These are phyloP conservation scores for Cettia cetti DNA, from an alignment of 2,113 vertebrate genomes.

Conservation along the genomic window DNA sequence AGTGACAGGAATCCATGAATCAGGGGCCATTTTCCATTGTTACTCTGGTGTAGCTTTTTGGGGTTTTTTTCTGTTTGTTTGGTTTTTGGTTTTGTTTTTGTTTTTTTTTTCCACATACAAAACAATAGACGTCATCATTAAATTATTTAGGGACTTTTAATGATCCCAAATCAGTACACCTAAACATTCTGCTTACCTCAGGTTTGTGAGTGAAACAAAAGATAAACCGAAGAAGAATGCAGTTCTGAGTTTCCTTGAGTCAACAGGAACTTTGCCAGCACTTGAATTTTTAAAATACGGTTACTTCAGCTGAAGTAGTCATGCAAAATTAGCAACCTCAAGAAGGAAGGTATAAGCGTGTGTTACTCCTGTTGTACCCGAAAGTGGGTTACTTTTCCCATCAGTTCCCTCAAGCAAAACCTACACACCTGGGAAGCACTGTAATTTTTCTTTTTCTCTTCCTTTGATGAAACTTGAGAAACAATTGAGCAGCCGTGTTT, in stretches of 20 bases:
- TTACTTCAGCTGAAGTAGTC: neutral
- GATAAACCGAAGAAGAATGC: neutral
- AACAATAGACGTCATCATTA: neutral
- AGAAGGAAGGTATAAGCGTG: neutral
- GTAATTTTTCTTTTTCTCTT: neutral
- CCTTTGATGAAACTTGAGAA: neutral
- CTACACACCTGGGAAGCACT: neutral
- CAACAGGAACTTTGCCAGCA: neutral
- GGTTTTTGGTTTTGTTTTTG: no score
- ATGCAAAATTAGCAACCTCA: neutral
- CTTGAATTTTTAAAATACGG: neutral
- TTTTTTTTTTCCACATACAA: neutral
- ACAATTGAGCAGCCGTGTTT: neutral
- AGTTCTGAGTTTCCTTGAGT: neutral
- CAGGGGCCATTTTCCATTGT: neutral
- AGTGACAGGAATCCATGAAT: slow-evolving; percentile 1
- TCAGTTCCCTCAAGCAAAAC: neutral
- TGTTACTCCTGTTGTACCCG: neutral
- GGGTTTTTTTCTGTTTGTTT: no score
- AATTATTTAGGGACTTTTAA: neutral
- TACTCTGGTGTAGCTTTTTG: neutral
- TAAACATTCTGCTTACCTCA: neutral
- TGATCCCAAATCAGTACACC: neutral
- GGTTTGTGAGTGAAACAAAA: neutral
- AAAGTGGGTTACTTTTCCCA: neutral